These are phyloP conservation scores for Poecilia velifera DNA, from an alignment of 2,797 vertebrate genomes.

Conservation along the genomic window DNA sequence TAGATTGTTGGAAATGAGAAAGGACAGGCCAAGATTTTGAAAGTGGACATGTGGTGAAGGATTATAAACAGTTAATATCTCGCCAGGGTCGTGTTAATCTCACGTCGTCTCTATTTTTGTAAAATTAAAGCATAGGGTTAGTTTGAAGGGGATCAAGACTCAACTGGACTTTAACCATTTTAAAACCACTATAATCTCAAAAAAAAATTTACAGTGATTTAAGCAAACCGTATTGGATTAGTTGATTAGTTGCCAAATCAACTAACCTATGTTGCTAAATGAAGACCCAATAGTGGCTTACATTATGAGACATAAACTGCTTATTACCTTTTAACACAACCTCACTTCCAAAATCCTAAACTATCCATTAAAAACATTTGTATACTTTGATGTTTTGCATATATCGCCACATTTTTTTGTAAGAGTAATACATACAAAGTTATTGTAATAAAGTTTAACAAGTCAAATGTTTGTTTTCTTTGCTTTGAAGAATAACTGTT, in stretches of 20 bases:
- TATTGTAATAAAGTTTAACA: conserved; percentile 6
- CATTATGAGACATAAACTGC: not conserved
- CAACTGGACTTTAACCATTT: not conserved
- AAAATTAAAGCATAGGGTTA: not conserved
- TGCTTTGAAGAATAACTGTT: conserved; percentile 33
- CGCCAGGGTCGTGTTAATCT: too few species aligned
- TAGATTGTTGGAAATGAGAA: conserved; percentile 8
- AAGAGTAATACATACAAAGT: conserved; percentile 32
- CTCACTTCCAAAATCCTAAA: not conserved
- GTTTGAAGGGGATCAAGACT: not conserved
- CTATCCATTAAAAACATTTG: not conserved
- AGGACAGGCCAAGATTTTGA: not conserved
- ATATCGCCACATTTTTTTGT: conserved; percentile 1
- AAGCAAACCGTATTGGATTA: not conserved
- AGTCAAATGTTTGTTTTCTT: conserved; percentile 35
- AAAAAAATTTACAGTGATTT: not conserved
- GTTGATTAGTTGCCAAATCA: not conserved
- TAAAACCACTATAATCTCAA: not conserved
- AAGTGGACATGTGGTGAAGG: not conserved
- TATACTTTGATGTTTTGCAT: conserved; percentile 24
- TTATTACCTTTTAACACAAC: not conserved
- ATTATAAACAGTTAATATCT: not conserved
- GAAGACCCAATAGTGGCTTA: not conserved
- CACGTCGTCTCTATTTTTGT: not conserved
- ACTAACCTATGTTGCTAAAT: not conserved